phyloP scores from a whole-genome alignment of 2,797 vertebrate genomes.

The Fratercula arctica region DNA sequence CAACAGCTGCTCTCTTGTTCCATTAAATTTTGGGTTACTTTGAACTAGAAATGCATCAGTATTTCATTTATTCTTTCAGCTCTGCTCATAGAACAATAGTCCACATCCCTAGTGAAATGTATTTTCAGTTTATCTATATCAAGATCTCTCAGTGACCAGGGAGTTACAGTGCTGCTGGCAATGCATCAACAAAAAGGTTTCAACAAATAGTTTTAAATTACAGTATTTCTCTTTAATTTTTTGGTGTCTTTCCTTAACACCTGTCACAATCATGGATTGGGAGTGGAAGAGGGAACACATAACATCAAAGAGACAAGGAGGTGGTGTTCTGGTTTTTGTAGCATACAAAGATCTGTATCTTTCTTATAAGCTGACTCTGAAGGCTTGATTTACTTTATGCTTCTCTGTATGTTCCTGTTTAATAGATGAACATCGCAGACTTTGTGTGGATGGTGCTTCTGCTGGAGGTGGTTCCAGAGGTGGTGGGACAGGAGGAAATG shows the following conservation, averaged over 20 bases:
- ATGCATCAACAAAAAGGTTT: neutral
- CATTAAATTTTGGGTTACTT: neutral
- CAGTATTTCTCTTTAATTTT: neutral
- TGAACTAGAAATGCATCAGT: neutral
- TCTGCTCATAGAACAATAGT: neutral
- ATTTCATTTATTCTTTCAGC: neutral
- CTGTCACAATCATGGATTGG: neutral
- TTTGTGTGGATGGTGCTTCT: conserved; percentile 64
- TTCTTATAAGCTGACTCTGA: neutral
- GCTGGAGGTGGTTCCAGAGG: conserved; percentile 45
- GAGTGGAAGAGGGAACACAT: neutral
- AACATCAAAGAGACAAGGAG: neutral
- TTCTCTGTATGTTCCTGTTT: neutral
- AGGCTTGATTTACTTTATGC: neutral
- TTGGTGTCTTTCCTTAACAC: neutral
- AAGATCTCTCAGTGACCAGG: neutral
- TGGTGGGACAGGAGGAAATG: conserved; percentile 6
- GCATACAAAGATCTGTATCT: neutral
- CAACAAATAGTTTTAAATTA: neutral
- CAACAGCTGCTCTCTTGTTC: neutral
- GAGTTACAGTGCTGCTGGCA: neutral
- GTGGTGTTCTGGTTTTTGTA: neutral
- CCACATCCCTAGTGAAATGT: neutral
- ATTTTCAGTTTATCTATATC: neutral
- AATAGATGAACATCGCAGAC: conserved; percentile 72